Conservation (phyloP, 2,888 invertebrate genomes). For the Agriopis marginaria region DNA sequence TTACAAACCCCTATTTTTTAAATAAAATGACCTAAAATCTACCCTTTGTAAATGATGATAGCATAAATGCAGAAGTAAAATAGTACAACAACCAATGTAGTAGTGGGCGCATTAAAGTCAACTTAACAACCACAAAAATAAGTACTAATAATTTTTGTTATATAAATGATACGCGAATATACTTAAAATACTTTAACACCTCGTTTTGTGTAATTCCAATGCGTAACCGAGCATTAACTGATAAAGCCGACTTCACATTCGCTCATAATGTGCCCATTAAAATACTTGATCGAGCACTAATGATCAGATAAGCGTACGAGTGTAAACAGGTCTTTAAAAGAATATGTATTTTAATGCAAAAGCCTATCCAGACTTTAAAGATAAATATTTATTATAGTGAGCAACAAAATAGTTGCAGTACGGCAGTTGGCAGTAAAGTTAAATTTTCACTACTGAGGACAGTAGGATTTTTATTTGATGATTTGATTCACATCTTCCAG, state of each 20-base stretch:
- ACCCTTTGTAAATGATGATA: too few species aligned
- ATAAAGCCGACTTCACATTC: slow-evolving; percentile 28
- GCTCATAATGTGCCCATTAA: slow-evolving; percentile 27
- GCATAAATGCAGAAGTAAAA: too few species aligned
- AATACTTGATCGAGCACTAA: slow-evolving; percentile 28
- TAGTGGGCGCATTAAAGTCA: neutral
- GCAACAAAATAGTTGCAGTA: slow-evolving; percentile 14
- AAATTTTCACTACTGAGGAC: neutral
- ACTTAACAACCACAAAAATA: neutral
- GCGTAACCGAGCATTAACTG: slow-evolving; percentile 19
- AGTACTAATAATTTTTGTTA: neutral
- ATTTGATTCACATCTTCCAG: neutral
- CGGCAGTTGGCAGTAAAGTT: too few species aligned
- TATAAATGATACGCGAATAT: neutral
- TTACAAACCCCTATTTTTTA: too few species aligned
- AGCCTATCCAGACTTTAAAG: slow-evolving; percentile 10
- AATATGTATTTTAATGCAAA: slow-evolving; percentile 15
- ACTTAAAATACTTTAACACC: slow-evolving; percentile 21
- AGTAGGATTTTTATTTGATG: neutral
- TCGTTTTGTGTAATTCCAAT: slow-evolving; percentile 23
- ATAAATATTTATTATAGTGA: slow-evolving; percentile 9
- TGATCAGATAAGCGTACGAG: slow-evolving; percentile 24
- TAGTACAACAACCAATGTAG: too few species aligned
- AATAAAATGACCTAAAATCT: too few species aligned
- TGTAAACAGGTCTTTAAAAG: slow-evolving; percentile 27